These are phyloP conservation scores for Alectoris magna DNA, from an alignment of 2,797 vertebrate genomes.

Conservation along the genomic window DNA sequence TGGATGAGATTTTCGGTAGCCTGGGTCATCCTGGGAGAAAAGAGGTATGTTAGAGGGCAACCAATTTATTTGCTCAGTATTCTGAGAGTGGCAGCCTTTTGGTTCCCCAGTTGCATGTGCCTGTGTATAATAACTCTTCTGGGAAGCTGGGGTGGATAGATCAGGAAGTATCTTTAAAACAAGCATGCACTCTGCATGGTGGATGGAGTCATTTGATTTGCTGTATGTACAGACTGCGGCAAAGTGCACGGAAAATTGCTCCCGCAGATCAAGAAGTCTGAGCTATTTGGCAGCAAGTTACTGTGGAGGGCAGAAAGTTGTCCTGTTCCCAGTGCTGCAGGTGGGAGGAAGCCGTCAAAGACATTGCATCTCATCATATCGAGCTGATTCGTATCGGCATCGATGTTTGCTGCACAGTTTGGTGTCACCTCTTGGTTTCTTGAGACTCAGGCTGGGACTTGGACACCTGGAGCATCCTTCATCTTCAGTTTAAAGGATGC, in stretches of 20 bases:
- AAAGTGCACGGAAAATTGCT: constrained; percentile 26
- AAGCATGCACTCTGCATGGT: not conserved
- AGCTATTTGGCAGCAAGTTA: not conserved
- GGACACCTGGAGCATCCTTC: not conserved
- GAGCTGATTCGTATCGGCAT: rapidly evolving
- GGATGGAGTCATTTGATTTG: constrained; percentile 16
- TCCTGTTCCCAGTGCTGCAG: not conserved
- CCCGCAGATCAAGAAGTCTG: constrained; percentile 26
- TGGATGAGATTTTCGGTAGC: constrained; percentile 47
- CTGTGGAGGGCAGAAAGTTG: not conserved
- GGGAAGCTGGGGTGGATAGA: constrained; percentile 42
- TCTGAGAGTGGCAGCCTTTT: constrained; percentile 44
- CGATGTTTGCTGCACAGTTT: not conserved
- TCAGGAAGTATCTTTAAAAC: not conserved
- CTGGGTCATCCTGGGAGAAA: constrained; percentile 23
- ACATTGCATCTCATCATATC: rapidly evolving
- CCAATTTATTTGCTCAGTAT: constrained; percentile 70
- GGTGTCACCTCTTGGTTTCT: not conserved
- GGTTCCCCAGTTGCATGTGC: not conserved
- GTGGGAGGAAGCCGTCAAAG: not conserved
- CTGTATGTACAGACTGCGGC: not conserved
- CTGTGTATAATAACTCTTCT: constrained; percentile 55
- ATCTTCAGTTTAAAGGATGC: not conserved
- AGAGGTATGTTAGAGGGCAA: constrained; percentile 48
- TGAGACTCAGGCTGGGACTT: not conserved